Percentiles rank a stretch among this genome's conserved stretches.
phyloP scores from a whole-genome alignment of 1,140 invertebrate species.

The Apis cerana region DNA sequence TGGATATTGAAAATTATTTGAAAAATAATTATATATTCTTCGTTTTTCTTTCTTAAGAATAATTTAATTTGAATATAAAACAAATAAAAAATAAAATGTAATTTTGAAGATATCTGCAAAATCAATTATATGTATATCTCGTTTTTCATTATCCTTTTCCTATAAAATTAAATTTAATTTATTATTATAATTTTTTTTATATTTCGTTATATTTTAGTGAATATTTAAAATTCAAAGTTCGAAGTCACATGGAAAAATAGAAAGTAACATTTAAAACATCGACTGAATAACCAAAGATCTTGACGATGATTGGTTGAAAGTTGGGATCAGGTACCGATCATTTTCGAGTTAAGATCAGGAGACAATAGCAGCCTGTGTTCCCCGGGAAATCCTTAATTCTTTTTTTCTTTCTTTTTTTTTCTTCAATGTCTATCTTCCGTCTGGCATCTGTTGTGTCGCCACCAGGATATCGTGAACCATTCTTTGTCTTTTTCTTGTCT shows the following conservation, averaged over 20 bases:
- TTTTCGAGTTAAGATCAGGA: constrained; percentile 48
- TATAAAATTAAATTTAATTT: too few relatives aligned
- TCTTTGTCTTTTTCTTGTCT: too few relatives aligned
- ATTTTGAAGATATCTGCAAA: too few relatives aligned
- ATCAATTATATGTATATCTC: too few relatives aligned
- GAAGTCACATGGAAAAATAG: not conserved
- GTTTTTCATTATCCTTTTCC: too few relatives aligned
- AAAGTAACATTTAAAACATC: not conserved
- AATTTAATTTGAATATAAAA: too few relatives aligned
- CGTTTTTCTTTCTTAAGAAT: too few relatives aligned
- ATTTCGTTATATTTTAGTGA: too few relatives aligned
- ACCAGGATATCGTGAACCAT: constrained; percentile 12
- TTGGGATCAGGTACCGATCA: constrained; percentile 22
- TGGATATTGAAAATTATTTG: too few relatives aligned
- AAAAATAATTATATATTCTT: too few relatives aligned
- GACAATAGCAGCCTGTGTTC: constrained; percentile 51
- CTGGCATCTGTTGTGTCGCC: constrained; percentile 59
- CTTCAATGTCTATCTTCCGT: constrained; percentile 51
- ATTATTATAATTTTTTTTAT: too few relatives aligned
- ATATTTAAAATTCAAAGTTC: not conserved
- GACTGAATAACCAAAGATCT: not conserved
- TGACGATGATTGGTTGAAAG: constrained; percentile 14
- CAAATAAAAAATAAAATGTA: too few relatives aligned
- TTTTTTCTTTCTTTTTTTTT: not conserved
- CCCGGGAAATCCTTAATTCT: constrained; percentile 38